These are phyloP conservation scores for Chrysodeixis includens DNA, from an alignment of 2,888 invertebrate species.

Conservation along the genomic window DNA sequence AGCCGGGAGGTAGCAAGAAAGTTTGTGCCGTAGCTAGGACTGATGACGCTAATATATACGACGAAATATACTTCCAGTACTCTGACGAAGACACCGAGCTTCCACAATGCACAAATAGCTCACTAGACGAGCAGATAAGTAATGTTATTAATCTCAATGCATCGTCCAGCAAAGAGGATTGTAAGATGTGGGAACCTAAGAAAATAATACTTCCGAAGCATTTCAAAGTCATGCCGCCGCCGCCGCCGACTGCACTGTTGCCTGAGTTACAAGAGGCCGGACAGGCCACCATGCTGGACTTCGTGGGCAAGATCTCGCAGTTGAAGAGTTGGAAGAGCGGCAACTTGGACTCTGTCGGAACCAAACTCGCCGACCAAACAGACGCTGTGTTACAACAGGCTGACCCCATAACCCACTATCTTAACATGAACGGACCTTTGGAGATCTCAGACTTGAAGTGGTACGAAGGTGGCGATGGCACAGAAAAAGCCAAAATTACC, in stretches of 20 bases:
- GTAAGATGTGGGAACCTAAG: conserved; percentile 83
- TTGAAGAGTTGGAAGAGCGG: conserved; percentile 84
- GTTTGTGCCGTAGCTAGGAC: conserved; percentile 80
- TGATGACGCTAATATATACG: conserved; percentile 80
- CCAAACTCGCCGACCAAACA: conserved; percentile 82
- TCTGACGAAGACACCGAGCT: conserved; percentile 90
- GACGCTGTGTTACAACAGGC: conserved; percentile 78
- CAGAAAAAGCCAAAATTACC: conserved; percentile 80
- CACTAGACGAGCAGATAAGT: conserved; percentile 85
- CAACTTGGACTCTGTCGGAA: conserved; percentile 80
- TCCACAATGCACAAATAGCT: conserved; percentile 83
- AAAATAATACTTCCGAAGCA: conserved; percentile 81
- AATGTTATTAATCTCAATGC: conserved; percentile 88
- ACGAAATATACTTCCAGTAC: conserved; percentile 88
- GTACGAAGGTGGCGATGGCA: conserved; percentile 82
- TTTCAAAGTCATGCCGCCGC: conserved; percentile 79
- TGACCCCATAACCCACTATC: conserved; percentile 80
- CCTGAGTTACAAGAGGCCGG: conserved; percentile 80
- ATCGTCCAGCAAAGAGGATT: conserved; percentile 84
- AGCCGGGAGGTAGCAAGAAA: conserved; percentile 88
- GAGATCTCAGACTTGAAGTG: conserved; percentile 85
- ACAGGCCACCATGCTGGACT: conserved; percentile 80
- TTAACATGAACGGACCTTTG: conserved; percentile 84
- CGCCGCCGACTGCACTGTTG: conserved; percentile 74
- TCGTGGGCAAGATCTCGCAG: conserved; percentile 83